Evolutionary conservation across 2,797 vertebrate genomes (phyloP), one percentile per base, ranked within the genome.

Genomic region (Chelonia mydas): DNA sequence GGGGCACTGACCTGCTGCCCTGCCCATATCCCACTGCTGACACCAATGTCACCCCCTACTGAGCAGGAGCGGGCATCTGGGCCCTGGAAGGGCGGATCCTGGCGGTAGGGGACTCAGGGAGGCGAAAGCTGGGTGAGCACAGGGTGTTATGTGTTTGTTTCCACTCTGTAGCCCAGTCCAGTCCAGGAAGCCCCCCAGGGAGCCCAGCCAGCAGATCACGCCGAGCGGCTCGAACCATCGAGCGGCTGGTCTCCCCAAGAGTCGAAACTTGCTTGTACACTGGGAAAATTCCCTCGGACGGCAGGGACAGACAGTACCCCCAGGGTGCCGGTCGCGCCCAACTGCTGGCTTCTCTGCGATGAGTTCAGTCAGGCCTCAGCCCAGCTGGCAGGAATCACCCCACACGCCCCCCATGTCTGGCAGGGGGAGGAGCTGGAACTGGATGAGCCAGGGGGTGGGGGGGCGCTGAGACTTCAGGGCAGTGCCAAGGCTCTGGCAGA

Each of bases 381-480:
- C 37, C n/a, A 72, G 33, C 17, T 5, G 55, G 55, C 25, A 28
- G 25, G 55, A 57, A 25, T 27, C 3, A 11, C 55, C 55, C 57
- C 57, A 13, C 12, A 2, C 0, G 19, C 19, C 4, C 3, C 65
- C 65, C 10, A 6, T 37, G 65, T 37, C n/a, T 3, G 59, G 53
- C 3, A 23, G 21, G 21, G 21, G 53, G 31, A 15, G 59, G 59
- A 61, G 59, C 59, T 33, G 28, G 59, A 61, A 61, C 59, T 61
- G 28, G 28, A 7, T 31, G 12, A 1, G 2, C 27, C 1, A 25
- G 15, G 12, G 3, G 6, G 27, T 13, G 11, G 6, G 15, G 15
- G 51, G 50, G 15, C 1, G 7, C 13, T 31, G 28, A 59, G 28
- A 3, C 16, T 59, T 11, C 27, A 28, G 59, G 28, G 13, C 28